Conservation (phyloP, 2,113 vertebrate genomes). For the Eidolon helvum region DNA sequence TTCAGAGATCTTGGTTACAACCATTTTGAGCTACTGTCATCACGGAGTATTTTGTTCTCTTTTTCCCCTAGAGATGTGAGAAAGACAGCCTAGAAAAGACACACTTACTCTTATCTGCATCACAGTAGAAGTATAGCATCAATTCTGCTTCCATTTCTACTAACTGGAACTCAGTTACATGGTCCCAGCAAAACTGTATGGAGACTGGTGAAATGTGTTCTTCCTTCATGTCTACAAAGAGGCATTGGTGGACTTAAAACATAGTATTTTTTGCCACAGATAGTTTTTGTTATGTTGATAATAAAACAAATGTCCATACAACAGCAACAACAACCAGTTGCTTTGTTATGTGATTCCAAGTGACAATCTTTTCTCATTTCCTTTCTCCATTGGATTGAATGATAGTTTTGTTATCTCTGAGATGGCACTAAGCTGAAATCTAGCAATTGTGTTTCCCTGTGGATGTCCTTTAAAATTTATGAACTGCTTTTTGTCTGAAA, state of each 20-base stretch:
- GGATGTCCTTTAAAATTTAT: neutral
- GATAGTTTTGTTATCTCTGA: neutral
- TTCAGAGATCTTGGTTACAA: neutral
- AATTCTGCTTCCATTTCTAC: neutral
- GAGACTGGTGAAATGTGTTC: neutral
- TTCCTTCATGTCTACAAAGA: neutral
- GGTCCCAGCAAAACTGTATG: neutral
- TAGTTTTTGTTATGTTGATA: neutral
- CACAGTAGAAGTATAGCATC: neutral
- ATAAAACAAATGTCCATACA: neutral
- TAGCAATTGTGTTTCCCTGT: neutral
- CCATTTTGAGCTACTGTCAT: neutral
- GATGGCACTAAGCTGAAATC: neutral
- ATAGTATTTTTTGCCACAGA: neutral
- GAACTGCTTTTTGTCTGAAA: neutral
- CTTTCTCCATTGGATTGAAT: neutral
- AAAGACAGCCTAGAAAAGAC: neutral
- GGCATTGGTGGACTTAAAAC: neutral
- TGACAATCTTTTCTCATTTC: neutral
- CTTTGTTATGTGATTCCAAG: neutral
- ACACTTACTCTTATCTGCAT: neutral
- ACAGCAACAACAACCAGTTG: neutral
- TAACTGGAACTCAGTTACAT: neutral
- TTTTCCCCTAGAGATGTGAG: neutral
- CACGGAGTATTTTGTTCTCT: neutral